phyloP scores from a whole-genome alignment of 2,113 vertebrate species.

The Gallinago undulata region DNA sequence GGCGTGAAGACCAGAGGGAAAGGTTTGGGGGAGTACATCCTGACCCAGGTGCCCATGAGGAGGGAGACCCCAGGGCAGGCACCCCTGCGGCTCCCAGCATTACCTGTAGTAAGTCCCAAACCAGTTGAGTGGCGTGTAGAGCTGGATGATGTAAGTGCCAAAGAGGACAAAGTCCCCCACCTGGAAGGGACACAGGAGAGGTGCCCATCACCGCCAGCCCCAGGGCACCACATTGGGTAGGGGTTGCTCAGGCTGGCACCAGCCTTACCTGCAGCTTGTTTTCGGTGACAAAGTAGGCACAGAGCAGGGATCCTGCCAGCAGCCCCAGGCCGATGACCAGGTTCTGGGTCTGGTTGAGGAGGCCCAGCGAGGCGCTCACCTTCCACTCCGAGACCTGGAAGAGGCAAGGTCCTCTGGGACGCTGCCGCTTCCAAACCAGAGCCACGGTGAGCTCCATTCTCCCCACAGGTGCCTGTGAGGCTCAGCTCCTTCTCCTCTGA shows the following conservation, averaged over 20 bases:
- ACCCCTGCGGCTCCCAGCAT: not conserved
- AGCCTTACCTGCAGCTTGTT: slow-evolving; percentile 84
- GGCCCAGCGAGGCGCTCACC: slow-evolving; percentile 86
- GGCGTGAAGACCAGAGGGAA: not conserved
- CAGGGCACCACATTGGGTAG: accelerated
- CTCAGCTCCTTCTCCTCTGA: not conserved
- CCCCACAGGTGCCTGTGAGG: not conserved
- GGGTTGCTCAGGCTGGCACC: not conserved
- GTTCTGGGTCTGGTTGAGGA: slow-evolving; percentile 97
- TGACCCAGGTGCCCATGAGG: accelerated
- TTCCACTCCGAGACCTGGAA: slow-evolving; percentile 89
- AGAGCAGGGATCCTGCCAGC: slow-evolving; percentile 90
- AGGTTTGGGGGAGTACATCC: not conserved
- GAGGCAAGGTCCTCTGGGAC: not conserved
- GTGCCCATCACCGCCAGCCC: not conserved
- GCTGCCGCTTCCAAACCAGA: not conserved
- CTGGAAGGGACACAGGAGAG: slow-evolving; percentile 61
- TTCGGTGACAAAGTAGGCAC: slow-evolving; percentile 90
- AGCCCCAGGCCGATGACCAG: slow-evolving; percentile 87
- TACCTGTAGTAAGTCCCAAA: slow-evolving; percentile 98
- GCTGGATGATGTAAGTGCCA: slow-evolving; percentile 94
- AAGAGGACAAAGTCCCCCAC: slow-evolving; percentile 97
- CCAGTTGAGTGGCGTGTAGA: slow-evolving; percentile 96
- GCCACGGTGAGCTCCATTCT: not conserved
- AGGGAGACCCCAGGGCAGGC: not conserved